Evolutionary conservation across 1,140 invertebrate species (phyloP), one percentile per base, ranked within the genome.

Genomic region (Teleopsis dalmanni): DNA sequence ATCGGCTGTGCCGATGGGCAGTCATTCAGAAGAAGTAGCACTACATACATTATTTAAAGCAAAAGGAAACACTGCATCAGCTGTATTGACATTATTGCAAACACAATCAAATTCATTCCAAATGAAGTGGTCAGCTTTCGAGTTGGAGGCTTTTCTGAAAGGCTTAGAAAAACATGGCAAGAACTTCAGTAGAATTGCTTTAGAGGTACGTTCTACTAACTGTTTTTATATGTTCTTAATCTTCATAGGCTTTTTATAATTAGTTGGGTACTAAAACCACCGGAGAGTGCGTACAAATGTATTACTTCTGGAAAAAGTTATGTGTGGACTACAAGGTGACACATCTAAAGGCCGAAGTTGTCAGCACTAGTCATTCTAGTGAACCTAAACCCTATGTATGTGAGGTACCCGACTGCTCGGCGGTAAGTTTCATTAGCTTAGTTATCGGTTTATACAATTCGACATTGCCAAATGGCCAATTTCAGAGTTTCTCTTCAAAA

Each of bases 251-350:
- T 7, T 31, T 16, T 16, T n/a, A 31, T 31, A 9, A 31, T 31
- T 31, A 91, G 87, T 76, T 95, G 59, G 80, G 79, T 58, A 86
- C 83, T 19, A 98, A 98, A 78, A 81, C 85, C 37, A 82, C 85
- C 4, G 94, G 91, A 64, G 90, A 98, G 63, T 98, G 95, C 76
- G 79, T 98, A 57, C 91, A 95, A 75, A 97, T 98, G 74, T 98
- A 98, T 73, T 98, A 98, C 71, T 81, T 96, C 57, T 99, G 95
- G 95, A 99, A 98, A 74, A 94, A 94, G 73, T 81, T 92, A 13
- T 94, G 90, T 57, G 83, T 87, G 45, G 88, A 94, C 65, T 91
- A 77, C 60, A 81, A 81, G 55, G 62, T 65, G 4, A 62, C 65
- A 8, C 63, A 70, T 42, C 35, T 71, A 11, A 68, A 65, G 34